Base-by-base conservation (phyloP, 2,113 vertebrate species). In the Centrocercus urophasianus region DNA sequence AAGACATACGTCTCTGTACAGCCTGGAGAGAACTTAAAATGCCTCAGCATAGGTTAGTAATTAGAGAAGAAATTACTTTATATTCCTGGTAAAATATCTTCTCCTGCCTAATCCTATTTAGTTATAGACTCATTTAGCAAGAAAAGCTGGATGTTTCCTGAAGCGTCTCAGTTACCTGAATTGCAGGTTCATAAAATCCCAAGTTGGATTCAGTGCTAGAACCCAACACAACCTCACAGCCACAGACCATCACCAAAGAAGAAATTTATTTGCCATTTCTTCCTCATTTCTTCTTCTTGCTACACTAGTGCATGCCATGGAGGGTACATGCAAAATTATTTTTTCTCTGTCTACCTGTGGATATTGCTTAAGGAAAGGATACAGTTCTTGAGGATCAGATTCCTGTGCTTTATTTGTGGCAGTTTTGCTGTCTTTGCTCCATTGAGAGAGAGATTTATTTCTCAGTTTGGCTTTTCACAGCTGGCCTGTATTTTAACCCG, bases 391-490 rank as follows among this genome's bases (percentile, higher is more conserved):
- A 80, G 67, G 38, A 71, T 20, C 25, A 80, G 56, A 42, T 74
- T 86, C 83, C 64, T 36, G 0, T 11, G 3, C 14, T 43, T 70
- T 25, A 5, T 74, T 88, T 28, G 12, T 69, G 57, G 28, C 38
- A 16, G 11, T 43, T 75, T 85, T 81, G 25, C 69, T 81, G 60
- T 65, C 65, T 72, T 88, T 5, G 11, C 72, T 91, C 65, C n/a
- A 4, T 2, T 20, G 36, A 72, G 47, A 12, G 32, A 90, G 32
- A 88, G 57, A 65, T 93, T 88, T 91, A 83, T 93, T 91, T 91
- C 85, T 90, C 72, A 64, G 3, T 89, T 93, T 90, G 88, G 32
- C 61, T 95, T 83, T 90, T 87, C 71, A 65, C 67, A 93, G 83
- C 86, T 87, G 71, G 70, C n/a, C 43, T 0, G 0, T 89, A 70